A percentile compares a stretch with the other conserved stretches of the same genome.
Evolutionary conservation across 2,888 invertebrate genomes (phyloP).

Genomic region (Sphaeridia pumilis): DNA sequence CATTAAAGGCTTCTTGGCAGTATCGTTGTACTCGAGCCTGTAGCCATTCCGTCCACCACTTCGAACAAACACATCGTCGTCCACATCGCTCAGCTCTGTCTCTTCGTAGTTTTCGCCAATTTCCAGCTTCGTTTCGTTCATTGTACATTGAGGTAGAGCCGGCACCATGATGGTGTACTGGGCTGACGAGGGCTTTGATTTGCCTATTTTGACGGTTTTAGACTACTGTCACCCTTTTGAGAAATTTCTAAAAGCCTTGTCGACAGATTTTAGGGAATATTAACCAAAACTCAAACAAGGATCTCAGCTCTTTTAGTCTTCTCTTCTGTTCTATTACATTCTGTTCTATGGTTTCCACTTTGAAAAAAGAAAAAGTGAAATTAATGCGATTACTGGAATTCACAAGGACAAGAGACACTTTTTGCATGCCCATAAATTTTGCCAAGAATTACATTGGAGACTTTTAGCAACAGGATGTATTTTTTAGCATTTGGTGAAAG

Average conservation of each 20-base stretch:
- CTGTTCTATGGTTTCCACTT: not conserved
- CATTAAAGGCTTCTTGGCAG: constrained; percentile 60
- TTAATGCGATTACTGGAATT: not conserved
- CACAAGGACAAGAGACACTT: too few species aligned
- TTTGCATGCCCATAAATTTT: too few species aligned
- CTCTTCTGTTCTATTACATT: too few species aligned
- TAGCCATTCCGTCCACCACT: constrained; percentile 53
- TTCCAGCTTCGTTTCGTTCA: constrained; percentile 46
- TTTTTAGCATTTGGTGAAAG: too few species aligned
- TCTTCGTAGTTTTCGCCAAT: constrained; percentile 52
- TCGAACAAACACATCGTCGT: constrained; percentile 64
- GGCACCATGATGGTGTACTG: constrained; percentile 14
- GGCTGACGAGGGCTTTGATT: not conserved
- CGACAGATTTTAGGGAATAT: not conserved
- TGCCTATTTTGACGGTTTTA: not conserved
- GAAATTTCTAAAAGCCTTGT: not conserved
- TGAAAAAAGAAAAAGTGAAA: not conserved
- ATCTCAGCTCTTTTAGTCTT: too few species aligned
- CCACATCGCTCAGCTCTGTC: constrained; percentile 56
- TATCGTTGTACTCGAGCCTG: constrained; percentile 53
- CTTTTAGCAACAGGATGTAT: too few species aligned
- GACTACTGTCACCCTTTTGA: not conserved
- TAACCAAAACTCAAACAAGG: too few species aligned
- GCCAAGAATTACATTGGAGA: too few species aligned
- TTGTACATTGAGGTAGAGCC: constrained; percentile 22